Conservation (phyloP, 2,888 invertebrate genomes). For the Troides oblongomaculatus region DNA sequence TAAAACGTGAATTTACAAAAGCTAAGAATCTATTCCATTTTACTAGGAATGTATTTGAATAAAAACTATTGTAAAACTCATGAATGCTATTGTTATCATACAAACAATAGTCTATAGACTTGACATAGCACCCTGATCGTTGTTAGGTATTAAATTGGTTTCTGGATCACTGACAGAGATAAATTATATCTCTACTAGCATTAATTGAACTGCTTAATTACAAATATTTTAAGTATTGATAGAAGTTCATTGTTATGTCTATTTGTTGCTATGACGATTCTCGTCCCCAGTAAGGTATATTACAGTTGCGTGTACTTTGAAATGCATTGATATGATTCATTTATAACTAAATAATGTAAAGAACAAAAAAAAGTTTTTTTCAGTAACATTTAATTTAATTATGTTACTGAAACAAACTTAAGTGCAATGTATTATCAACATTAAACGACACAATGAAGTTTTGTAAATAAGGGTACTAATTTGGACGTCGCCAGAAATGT, state of each 20-base stretch:
- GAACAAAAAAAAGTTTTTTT: neutral
- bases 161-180: slow-evolving; percentile 1
- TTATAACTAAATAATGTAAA: too few relatives aligned
- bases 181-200: neutral
- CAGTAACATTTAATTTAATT: neutral
- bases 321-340: too few relatives aligned
- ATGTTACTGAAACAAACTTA: neutral
- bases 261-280: too few relatives aligned
- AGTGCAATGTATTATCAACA: neutral
- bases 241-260: neutral
- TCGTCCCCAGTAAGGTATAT: too few relatives aligned
- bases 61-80: slow-evolving; percentile 3
- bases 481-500: slow-evolving; percentile 8
- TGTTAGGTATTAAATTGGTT: slow-evolving; percentile 1
- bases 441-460: neutral
- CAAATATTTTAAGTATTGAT: neutral
- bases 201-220: slow-evolving; percentile 1
- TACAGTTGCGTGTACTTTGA: too few relatives aligned
- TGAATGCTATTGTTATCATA: slow-evolving; percentile 1
- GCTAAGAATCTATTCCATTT: neutral
- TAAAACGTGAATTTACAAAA: neutral
- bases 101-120: neutral
- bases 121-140: slow-evolving; percentile 1
- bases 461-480: slow-evolving; percentile 7
- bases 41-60: slow-evolving; percentile 3